phyloP scores from a whole-genome alignment of 2,797 vertebrate species.

The Bradypodion pumilum region DNA sequence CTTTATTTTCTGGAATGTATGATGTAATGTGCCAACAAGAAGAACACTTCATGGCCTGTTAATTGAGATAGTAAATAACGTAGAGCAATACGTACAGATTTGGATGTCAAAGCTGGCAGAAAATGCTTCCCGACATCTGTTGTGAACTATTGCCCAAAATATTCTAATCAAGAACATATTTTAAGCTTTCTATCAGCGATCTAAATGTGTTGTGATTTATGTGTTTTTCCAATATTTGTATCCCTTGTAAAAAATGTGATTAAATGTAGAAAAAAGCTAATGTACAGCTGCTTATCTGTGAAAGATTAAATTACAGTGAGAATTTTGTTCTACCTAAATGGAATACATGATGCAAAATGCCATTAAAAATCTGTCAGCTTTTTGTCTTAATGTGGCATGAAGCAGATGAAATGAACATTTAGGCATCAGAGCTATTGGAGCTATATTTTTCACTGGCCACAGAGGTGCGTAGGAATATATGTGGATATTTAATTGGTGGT shows the following conservation, averaged over 20 bases:
- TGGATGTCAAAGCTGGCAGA: conserved; percentile 53
- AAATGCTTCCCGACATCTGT: conserved; percentile 42
- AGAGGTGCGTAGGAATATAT: neutral
- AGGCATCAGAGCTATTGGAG: neutral
- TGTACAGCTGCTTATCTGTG: neutral
- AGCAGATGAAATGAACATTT: neutral
- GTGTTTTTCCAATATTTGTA: neutral
- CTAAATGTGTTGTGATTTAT: conserved; percentile 4
- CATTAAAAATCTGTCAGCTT: neutral
- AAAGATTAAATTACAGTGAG: neutral
- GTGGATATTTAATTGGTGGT: neutral
- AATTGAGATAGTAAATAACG: conserved; percentile 45
- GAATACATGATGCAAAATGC: neutral
- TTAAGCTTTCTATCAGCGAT: conserved; percentile 10
- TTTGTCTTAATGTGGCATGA: neutral
- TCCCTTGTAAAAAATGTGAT: conserved; percentile 10
- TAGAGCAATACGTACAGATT: conserved; percentile 32
- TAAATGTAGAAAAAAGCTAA: neutral
- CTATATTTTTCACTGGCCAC: neutral
- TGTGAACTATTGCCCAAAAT: conserved; percentile 24
- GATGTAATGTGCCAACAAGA: conserved; percentile 67
- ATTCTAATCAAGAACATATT: conserved; percentile 2
- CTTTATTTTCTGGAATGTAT: conserved; percentile 47
- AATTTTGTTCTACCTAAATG: neutral
- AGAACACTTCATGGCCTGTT: conserved; percentile 61